A percentile compares a stretch with the other conserved stretches of the same genome.
Conservation (phyloP, 2,797 vertebrate species). For the Synaphobranchus kaupii region DNA sequence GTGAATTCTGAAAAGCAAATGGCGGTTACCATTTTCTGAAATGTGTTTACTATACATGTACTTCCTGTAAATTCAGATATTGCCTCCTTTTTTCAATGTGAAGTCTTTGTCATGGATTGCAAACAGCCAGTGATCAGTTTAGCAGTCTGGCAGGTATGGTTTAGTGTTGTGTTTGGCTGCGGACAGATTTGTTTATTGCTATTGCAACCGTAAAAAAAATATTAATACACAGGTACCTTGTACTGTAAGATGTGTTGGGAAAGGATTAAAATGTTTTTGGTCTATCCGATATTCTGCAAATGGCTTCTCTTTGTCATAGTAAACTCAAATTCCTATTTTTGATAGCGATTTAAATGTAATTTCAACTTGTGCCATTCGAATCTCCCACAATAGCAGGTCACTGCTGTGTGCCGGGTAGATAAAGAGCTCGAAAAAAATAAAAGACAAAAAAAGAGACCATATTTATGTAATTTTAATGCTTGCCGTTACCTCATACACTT, state of each 20-base stretch:
- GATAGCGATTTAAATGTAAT: constrained; percentile 79
- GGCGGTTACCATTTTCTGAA: constrained; percentile 60
- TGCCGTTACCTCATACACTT: constrained; percentile 94
- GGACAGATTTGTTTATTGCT: constrained; percentile 55
- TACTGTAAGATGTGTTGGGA: constrained; percentile 69
- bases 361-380: constrained; percentile 87
- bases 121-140: constrained; percentile 48
- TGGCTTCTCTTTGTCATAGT: constrained; percentile 89
- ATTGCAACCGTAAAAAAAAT: constrained; percentile 56
- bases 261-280: constrained; percentile 62
- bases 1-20: constrained; percentile 60
- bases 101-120: constrained; percentile 67
- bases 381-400: constrained; percentile 75
- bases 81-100: constrained; percentile 73
- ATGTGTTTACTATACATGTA: constrained; percentile 71
- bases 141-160: constrained; percentile 63
- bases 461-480: constrained; percentile 99
- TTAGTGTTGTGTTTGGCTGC: constrained; percentile 67
- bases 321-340: constrained; percentile 88
- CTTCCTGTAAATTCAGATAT: constrained; percentile 74
- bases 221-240: constrained; percentile 69
- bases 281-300: constrained; percentile 69
- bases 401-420: constrained; percentile 71
- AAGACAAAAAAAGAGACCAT: constrained; percentile 79
- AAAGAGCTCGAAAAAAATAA: constrained; percentile 64